Evolutionary conservation across 2,888 invertebrate species (phyloP).

Genomic region (Philereme vetulata): DNA sequence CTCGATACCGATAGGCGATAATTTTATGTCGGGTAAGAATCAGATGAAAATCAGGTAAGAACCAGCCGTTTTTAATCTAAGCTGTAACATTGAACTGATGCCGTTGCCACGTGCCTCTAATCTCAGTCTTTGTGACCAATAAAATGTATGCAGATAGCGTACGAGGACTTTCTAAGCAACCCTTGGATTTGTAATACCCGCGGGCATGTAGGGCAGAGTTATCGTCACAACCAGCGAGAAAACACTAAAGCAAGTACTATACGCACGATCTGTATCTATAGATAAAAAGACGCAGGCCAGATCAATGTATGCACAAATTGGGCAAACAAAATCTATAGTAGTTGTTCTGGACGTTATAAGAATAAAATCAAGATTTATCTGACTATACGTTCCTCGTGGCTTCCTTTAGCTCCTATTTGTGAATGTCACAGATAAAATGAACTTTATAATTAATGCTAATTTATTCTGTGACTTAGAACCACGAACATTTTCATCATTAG

Average conservation of each 20-base stretch:
- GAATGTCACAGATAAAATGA: not conserved
- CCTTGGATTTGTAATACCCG: constrained; percentile 33
- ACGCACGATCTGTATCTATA: too few species aligned
- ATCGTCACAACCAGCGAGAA: too few species aligned
- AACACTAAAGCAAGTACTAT: too few species aligned
- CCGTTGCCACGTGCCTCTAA: constrained; percentile 52
- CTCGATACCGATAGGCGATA: too few species aligned
- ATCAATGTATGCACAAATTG: too few species aligned
- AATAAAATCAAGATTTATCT: too few species aligned
- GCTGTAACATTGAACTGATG: constrained; percentile 40
- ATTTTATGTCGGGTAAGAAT: too few species aligned
- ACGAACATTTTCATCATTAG: constrained; percentile 7
- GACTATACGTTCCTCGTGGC: too few species aligned
- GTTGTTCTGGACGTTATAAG: too few species aligned
- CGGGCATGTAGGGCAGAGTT: not conserved
- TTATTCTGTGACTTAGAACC: not conserved
- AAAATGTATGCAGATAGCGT: constrained; percentile 46
- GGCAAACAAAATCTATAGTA: too few species aligned
- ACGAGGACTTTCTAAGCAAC: constrained; percentile 45
- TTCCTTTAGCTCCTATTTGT: too few species aligned
- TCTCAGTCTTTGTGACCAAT: constrained; percentile 53
- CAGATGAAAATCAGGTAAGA: not conserved
- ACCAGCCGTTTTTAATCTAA: constrained; percentile 10
- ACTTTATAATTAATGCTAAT: not conserved
- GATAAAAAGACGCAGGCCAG: too few species aligned